Evolutionary conservation across 1,140 invertebrate genomes (phyloP).

Genomic region (Lethrus apterus): DNA sequence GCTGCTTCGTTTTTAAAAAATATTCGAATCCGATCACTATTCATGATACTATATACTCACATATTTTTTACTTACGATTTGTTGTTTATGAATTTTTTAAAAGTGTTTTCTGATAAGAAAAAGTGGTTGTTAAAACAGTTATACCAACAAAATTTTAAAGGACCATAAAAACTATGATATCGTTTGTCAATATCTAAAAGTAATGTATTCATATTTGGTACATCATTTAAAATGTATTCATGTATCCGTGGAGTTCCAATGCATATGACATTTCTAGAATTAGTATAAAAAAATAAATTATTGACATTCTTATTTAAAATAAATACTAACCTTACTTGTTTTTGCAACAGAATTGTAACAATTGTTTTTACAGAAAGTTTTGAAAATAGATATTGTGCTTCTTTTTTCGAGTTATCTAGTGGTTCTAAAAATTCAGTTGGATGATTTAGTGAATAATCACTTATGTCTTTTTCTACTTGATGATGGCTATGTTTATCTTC

Average conservation of each 20-base stretch:
- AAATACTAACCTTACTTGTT: conserved; percentile 43
- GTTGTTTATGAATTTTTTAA: too few species aligned
- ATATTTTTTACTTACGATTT: too few species aligned
- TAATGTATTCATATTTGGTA: conserved; percentile 51
- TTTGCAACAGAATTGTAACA: conserved; percentile 44
- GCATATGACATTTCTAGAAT: conserved; percentile 60
- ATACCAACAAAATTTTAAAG: conserved; percentile 65
- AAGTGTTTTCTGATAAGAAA: conserved; percentile 57
- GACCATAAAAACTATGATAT: conserved; percentile 62
- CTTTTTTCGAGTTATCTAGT: conserved; percentile 56
- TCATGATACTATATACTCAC: too few species aligned
- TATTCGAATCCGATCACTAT: too few species aligned
- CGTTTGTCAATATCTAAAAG: conserved; percentile 71
- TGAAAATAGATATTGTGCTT: conserved; percentile 71
- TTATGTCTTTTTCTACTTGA: conserved; percentile 41
- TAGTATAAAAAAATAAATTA: conserved; percentile 16
- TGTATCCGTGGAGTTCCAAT: conserved; percentile 71
- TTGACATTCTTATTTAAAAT: not conserved
- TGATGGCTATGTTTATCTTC: conserved; percentile 45
- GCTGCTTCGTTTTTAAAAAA: too few species aligned
- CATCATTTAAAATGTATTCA: conserved; percentile 53
- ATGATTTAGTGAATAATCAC: conserved; percentile 44
- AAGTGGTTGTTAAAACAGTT: conserved; percentile 89
- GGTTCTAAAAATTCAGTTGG: conserved; percentile 55
- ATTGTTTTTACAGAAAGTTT: conserved; percentile 49